phyloP scores from a whole-genome alignment of 2,888 invertebrate species.

The Melipona bicolor region DNA sequence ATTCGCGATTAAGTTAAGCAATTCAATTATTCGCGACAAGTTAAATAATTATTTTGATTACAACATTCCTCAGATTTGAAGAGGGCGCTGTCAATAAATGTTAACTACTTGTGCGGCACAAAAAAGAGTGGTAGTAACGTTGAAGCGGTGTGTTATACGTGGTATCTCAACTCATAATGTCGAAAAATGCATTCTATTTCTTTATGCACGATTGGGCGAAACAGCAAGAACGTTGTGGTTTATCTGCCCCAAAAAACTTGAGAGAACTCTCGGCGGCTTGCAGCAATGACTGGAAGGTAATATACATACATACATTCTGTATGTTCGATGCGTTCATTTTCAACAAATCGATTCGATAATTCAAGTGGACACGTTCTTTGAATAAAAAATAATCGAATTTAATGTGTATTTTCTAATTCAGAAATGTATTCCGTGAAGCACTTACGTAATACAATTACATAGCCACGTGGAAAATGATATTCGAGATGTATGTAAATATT shows the following conservation, averaged over 20 bases:
- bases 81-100: neutral
- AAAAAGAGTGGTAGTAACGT: neutral
- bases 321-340: neutral
- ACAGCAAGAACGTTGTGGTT: neutral
- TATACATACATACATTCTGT: neutral
- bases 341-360: neutral
- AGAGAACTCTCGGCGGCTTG: neutral
- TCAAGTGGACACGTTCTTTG: neutral
- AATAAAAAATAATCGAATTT: neutral
- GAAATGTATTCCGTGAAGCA: neutral
- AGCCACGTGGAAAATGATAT: neutral
- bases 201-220: conserved; percentile 36
- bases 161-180: neutral
- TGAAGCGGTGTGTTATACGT: too few relatives aligned
- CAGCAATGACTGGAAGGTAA: conserved; percentile 21
- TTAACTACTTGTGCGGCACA: neutral
- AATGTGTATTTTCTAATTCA: neutral
- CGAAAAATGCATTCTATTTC: conserved; percentile 30
- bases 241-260: neutral
- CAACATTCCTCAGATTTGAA: neutral
- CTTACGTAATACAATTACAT: neutral
- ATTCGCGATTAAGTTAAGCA: too few relatives aligned
- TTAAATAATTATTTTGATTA: too few relatives aligned
- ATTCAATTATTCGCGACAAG: too few relatives aligned
- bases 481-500: neutral